Evolutionary conservation across 2,888 invertebrate genomes (phyloP).

Genomic region (Amiota minor): DNA sequence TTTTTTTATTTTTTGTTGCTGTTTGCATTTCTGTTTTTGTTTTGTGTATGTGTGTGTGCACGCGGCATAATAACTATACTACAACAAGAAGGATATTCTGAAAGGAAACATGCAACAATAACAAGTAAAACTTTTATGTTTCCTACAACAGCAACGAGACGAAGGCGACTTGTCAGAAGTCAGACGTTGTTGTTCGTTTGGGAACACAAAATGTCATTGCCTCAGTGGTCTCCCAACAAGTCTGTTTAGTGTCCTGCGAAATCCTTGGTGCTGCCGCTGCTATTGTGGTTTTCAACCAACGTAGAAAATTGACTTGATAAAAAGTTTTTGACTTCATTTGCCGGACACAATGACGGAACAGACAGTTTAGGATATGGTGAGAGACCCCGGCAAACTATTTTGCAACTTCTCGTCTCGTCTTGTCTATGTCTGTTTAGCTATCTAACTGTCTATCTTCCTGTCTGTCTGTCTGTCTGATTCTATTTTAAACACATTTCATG

Average conservation of each 20-base stretch:
- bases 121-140: constrained; percentile 46
- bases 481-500: constrained; percentile 51
- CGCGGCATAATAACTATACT: constrained; percentile 29
- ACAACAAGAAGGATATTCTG: constrained; percentile 21
- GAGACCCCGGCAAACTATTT: constrained; percentile 14
- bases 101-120: constrained; percentile 47
- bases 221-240: constrained; percentile 40
- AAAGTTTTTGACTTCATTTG: constrained; percentile 57
- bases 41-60: background rate
- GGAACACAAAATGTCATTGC: constrained; percentile 51
- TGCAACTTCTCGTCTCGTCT: background rate
- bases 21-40: background rate
- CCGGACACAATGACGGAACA: constrained; percentile 27
- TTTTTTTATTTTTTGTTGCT: constrained; percentile 27
- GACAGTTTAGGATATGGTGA: constrained; percentile 6
- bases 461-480: constrained; percentile 4
- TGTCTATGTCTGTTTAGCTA: no score
- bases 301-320: constrained; percentile 64
- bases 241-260: constrained; percentile 41
- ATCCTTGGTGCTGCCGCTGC: constrained; percentile 35
- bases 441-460: background rate
- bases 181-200: background rate
- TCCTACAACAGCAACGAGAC: constrained; percentile 4
- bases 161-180: constrained; percentile 14
- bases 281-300: constrained; percentile 58